Evolutionary conservation across 1,140 invertebrate genomes (phyloP).

Genomic region (Dinoponera quadriceps): DNA sequence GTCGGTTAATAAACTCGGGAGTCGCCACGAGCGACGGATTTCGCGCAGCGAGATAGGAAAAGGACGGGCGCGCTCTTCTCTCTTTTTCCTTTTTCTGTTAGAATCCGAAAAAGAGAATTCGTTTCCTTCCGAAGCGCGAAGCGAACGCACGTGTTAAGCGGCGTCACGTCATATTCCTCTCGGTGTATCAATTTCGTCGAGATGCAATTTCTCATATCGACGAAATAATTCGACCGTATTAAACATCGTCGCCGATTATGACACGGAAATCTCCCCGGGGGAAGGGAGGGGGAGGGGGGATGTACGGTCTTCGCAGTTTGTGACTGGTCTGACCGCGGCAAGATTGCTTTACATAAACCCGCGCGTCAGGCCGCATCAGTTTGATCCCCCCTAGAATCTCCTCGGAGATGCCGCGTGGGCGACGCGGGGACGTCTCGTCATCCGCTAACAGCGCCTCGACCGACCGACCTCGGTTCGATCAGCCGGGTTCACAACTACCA

Average conservation of each 20-base stretch:
- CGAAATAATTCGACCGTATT: background rate
- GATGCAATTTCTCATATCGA: background rate
- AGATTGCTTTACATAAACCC: background rate
- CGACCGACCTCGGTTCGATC: background rate
- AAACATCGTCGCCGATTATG: constrained; percentile 13
- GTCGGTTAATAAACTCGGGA: background rate
- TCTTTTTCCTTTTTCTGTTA: no score
- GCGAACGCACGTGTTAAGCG: background rate
- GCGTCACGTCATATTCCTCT: no score
- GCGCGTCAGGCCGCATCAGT: constrained; percentile 25
- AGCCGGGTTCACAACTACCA: constrained; percentile 30
- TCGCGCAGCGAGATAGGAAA: background rate
- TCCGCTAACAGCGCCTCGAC: background rate
- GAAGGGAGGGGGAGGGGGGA: no score
- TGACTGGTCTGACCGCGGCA: constrained; percentile 3
- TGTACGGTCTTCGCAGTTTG: background rate
- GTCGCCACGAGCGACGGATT: background rate
- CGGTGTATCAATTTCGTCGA: no score
- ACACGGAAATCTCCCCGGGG: background rate
- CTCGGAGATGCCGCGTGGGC: background rate
- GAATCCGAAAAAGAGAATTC: no score
- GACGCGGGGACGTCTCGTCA: background rate
- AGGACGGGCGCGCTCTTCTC: no score
- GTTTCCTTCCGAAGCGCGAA: no score
- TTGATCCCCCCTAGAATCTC: constrained; percentile 8